Evolutionary conservation across 2,888 invertebrate species (phyloP).

Genomic region (Leptinotarsa tumamoca): DNA sequence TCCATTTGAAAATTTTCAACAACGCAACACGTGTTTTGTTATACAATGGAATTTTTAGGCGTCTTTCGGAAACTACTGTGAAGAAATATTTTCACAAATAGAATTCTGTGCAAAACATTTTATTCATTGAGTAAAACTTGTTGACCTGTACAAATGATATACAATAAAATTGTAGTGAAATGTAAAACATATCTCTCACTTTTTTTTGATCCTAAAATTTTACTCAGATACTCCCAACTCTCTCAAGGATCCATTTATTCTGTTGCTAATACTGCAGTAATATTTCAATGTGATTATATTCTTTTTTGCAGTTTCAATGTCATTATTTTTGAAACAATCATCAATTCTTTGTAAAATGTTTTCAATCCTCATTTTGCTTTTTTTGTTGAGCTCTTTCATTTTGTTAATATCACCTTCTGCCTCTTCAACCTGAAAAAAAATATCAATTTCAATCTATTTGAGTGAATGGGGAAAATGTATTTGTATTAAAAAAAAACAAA

Average conservation of each 20-base stretch:
- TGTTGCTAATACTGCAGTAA: constrained; percentile 81
- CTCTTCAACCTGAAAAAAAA: constrained; percentile 66
- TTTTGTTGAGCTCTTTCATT: constrained; percentile 71
- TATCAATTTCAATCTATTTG: background rate
- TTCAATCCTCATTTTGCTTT: constrained; percentile 71
- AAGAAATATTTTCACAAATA: too few relatives aligned
- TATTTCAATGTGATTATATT: constrained; percentile 85
- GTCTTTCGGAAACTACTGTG: too few relatives aligned
- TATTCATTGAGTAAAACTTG: too few relatives aligned
- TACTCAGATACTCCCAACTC: constrained; percentile 71
- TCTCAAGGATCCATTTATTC: constrained; percentile 77
- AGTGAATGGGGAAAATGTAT: background rate
- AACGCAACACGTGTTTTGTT: too few relatives aligned
- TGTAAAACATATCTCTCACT: too few relatives aligned
- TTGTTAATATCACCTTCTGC: constrained; percentile 70
- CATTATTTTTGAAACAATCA: constrained; percentile 73
- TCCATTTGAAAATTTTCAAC: too few relatives aligned
- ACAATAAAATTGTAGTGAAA: too few relatives aligned
- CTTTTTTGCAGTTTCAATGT: constrained; percentile 75
- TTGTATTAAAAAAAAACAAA: background rate
- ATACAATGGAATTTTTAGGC: too few relatives aligned
- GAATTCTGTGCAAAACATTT: too few relatives aligned
- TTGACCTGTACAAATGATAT: too few relatives aligned
- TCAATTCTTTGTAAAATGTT: constrained; percentile 72
- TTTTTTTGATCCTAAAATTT: too few relatives aligned